phyloP scores from a whole-genome alignment of 2,797 vertebrate genomes.

The Sciurus carolinensis region DNA sequence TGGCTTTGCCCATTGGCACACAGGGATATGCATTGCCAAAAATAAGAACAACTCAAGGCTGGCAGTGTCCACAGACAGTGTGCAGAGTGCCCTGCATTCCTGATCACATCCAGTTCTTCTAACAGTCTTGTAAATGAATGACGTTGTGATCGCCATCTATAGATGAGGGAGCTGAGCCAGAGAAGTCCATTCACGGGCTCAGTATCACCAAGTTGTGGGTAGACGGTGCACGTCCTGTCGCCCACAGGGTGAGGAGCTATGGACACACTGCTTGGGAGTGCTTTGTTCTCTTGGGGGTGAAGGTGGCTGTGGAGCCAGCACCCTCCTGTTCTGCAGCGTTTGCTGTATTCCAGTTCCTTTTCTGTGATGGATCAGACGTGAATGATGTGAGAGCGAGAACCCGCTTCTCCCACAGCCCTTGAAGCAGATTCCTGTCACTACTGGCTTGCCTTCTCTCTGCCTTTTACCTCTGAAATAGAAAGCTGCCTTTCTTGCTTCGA shows the following conservation, averaged over 20 bases:
- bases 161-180: neutral
- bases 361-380: too few species aligned
- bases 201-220: neutral
- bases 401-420: fast-evolving
- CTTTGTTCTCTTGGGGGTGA: neutral
- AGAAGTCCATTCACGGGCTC: neutral
- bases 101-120: neutral
- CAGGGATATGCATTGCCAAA: neutral
- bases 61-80: too few species aligned
- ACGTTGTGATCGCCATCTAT: neutral
- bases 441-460: neutral
- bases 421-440: neutral
- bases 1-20: neutral
- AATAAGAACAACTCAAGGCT: neutral
- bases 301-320: fast-evolving
- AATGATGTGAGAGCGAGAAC: neutral
- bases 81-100: fast-evolving
- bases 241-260: neutral
- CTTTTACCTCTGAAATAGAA: neutral
- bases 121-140: neutral
- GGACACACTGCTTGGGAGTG: neutral
- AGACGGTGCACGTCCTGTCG: too few species aligned
- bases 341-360: neutral
- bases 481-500: neutral
- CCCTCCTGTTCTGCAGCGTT: neutral